Evolutionary conservation across 2,797 vertebrate species (phyloP).

Genomic region (Chrysocyon brachyurus): DNA sequence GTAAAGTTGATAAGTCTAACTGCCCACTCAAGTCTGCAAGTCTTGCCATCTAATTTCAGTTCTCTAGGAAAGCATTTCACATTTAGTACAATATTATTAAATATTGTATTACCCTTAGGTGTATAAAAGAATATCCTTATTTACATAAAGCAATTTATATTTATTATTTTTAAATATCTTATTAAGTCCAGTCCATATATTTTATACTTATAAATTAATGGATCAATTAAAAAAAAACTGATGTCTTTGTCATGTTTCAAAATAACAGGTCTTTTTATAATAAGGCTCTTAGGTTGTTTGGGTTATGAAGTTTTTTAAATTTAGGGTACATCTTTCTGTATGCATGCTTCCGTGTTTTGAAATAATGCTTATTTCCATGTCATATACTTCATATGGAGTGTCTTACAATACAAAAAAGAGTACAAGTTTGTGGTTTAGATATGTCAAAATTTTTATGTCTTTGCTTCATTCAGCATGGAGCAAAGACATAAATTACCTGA

Average conservation of each 20-base stretch:
- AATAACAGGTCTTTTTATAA: background rate
- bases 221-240: background rate
- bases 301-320: background rate
- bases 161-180: background rate
- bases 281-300: background rate
- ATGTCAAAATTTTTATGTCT: background rate
- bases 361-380: background rate
- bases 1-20: background rate
- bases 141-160: slow-evolving; percentile 28
- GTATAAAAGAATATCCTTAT: background rate
- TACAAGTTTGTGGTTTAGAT: background rate
- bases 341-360: background rate
- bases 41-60: background rate
- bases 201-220: background rate
- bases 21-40: background rate
- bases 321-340: background rate
- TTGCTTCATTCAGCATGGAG: background rate
- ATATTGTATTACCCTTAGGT: background rate
- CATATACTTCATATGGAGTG: background rate
- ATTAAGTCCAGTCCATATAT: background rate
- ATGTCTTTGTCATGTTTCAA: background rate
- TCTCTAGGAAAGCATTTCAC: background rate
- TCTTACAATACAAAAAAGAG: background rate
- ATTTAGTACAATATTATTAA: background rate
- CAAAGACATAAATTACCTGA: background rate